These are phyloP conservation scores for Perodicticus potto DNA, from an alignment of 2,797 vertebrate species.

Conservation along the genomic window DNA sequence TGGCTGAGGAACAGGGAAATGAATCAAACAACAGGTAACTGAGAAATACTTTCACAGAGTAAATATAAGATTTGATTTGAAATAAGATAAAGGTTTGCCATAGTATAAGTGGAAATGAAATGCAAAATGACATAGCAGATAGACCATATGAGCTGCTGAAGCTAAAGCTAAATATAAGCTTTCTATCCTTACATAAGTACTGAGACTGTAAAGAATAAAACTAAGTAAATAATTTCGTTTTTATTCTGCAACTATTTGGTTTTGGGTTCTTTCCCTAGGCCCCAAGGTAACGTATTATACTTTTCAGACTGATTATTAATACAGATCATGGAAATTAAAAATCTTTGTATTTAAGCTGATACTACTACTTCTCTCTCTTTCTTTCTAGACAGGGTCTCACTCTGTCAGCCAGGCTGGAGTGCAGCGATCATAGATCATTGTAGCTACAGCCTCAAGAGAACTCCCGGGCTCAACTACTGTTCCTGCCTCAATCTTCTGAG, in stretches of 20 bases:
- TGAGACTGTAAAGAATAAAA: conserved; percentile 33
- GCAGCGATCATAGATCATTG: not conserved
- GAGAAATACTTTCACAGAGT: conserved; percentile 19
- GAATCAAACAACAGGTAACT: not conserved
- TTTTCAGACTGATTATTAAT: conserved; percentile 33
- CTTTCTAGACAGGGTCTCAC: not conserved
- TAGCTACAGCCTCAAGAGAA: not conserved
- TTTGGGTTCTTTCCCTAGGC: not conserved
- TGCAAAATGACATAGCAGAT: not conserved
- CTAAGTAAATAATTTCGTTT: not conserved
- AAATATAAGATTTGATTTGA: not conserved
- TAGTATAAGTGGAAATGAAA: conserved; percentile 51
- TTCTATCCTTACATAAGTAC: not conserved
- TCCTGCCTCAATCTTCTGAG: not conserved
- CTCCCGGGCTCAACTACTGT: not conserved
- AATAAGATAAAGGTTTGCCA: conserved; percentile 31
- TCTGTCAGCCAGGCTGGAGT: not conserved
- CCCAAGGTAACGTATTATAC: not conserved
- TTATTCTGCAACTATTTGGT: conserved; percentile 8
- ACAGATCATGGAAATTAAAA: not conserved
- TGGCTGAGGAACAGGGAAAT: not conserved
- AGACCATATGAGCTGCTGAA: not conserved
- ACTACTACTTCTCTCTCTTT: not conserved
- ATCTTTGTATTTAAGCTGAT: conserved; percentile 1
- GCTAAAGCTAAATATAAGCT: conserved; percentile 25